phyloP scores from a whole-genome alignment of 2,797 vertebrate genomes.

The Clarias laeviceps region DNA sequence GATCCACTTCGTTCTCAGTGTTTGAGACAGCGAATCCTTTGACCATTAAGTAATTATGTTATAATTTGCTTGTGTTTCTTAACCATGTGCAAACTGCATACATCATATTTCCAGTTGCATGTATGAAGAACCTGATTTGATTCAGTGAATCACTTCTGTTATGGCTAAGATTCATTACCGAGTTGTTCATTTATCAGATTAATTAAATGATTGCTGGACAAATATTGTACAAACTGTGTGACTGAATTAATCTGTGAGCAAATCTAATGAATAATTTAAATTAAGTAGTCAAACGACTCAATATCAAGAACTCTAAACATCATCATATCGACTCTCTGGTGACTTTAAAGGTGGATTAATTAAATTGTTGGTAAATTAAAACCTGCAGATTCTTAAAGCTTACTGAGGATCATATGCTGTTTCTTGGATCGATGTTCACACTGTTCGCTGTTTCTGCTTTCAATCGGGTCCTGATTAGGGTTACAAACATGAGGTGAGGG shows the following conservation, averaged over 20 bases:
- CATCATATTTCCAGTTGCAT: not conserved
- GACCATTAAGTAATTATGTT: too few relatives aligned
- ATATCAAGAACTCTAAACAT: not conserved
- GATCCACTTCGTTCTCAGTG: not conserved
- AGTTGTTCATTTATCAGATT: not conserved
- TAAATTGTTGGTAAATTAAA: not conserved
- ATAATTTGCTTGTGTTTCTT: not conserved
- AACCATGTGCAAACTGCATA: not conserved
- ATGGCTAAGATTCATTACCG: not conserved
- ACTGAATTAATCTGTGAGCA: not conserved
- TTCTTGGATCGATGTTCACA: constrained; percentile 2
- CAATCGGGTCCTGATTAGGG: constrained; percentile 45
- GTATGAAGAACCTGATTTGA: not conserved
- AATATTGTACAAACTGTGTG: not conserved
- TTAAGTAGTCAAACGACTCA: not conserved
- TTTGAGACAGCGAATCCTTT: not conserved
- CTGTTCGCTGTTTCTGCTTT: constrained; percentile 35
- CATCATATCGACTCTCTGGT: not conserved
- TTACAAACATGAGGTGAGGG: not conserved
- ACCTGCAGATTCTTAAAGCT: constrained; percentile 20
- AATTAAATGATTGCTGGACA: not conserved
- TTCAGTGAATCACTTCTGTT: not conserved
- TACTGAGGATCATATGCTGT: constrained; percentile 19
- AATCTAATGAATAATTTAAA: not conserved
- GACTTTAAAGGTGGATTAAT: not conserved